phyloP scores from a whole-genome alignment of 2,113 vertebrate genomes.

The Suncus etruscus region DNA sequence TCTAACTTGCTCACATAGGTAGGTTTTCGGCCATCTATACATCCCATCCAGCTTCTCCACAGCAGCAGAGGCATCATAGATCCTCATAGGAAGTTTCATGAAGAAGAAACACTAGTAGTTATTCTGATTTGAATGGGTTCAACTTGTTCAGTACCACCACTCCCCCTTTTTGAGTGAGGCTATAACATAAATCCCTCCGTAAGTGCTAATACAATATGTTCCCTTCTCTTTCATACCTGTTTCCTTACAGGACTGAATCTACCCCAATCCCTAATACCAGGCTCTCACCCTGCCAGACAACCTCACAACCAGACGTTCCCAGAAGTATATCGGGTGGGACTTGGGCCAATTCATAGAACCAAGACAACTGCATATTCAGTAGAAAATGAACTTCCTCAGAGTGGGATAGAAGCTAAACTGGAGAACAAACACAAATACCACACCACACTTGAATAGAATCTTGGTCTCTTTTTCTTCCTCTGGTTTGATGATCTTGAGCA shows the following conservation, averaged over 20 bases:
- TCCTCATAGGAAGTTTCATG: background rate
- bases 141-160: background rate
- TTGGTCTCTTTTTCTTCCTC: background rate
- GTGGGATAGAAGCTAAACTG: background rate
- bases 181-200: background rate
- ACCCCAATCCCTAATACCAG: background rate
- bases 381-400: background rate
- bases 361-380: too few relatives aligned
- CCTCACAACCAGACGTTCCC: background rate
- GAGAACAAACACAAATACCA: slow-evolving; percentile 4
- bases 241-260: too few relatives aligned
- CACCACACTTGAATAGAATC: background rate
- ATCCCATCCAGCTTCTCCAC: too few relatives aligned
- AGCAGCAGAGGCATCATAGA: background rate
- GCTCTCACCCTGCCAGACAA: background rate
- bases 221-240: background rate
- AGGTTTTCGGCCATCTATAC: too few relatives aligned
- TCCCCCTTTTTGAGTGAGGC: background rate
- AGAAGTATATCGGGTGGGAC: background rate
- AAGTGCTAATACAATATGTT: background rate
- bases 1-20: background rate
- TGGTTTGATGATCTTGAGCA: slow-evolving; percentile 26
- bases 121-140: background rate
- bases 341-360: too few relatives aligned
- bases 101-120: background rate